These are phyloP conservation scores for Siderastrea radians DNA, from an alignment of 92 coral and sea anemone genomes.

Conservation along the genomic window DNA sequence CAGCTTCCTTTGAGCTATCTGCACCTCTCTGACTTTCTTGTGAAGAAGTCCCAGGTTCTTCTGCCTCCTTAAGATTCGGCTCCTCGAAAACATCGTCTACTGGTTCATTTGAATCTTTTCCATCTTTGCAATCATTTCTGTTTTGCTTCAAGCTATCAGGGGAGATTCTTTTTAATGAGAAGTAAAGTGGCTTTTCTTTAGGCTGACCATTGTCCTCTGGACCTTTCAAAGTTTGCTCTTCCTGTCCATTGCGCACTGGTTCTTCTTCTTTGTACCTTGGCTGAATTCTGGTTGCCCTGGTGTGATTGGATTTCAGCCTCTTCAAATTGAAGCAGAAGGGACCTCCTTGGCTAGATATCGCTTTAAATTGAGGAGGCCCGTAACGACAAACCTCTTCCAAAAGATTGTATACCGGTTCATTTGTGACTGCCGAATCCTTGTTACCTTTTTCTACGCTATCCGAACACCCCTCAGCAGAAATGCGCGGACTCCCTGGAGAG, in stretches of 20 bases:
- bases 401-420: slow-evolving; percentile 3
- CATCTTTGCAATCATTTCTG: neutral
- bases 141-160: neutral
- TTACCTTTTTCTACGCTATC: neutral
- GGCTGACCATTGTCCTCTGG: neutral
- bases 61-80: neutral
- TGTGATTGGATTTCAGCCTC: slow-evolving; percentile 13
- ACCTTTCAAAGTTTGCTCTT: neutral
- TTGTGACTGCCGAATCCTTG: neutral
- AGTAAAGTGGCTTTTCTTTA: neutral
- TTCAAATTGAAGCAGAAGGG: slow-evolving; percentile 9
- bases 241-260: neutral
- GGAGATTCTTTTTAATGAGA: neutral
- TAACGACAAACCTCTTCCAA: neutral
- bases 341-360: neutral
- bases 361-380: neutral
- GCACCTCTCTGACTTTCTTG: neutral
- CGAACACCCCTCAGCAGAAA: neutral
- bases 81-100: neutral
- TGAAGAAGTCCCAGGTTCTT: too few relatives aligned
- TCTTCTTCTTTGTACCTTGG: neutral
- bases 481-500: neutral
- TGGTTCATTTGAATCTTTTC: neutral
- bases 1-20: neutral
- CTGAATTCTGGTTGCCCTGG: slow-evolving; percentile 16